These are phyloP conservation scores for Imbricaverruca yamaguchii DNA, from an alignment of 2,888 invertebrate genomes.

Conservation along the genomic window DNA sequence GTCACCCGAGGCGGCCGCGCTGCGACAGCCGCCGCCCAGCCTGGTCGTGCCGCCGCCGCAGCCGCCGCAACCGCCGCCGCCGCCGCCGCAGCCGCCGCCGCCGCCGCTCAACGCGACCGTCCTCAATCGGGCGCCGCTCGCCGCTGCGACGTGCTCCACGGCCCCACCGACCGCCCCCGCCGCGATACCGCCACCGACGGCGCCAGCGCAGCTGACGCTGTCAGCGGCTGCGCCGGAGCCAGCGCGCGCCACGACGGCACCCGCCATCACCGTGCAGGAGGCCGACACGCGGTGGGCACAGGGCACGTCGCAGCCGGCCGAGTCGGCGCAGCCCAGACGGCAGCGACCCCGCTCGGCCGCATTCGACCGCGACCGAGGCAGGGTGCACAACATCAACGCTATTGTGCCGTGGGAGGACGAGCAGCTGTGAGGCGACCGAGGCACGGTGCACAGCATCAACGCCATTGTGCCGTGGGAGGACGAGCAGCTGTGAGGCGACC, in stretches of 20 bases:
- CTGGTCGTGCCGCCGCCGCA: neutral
- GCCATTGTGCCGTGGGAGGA: conserved; percentile 6
- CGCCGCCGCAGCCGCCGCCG: neutral
- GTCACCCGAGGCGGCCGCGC: neutral
- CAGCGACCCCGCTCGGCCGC: neutral
- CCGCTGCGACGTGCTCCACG: too few relatives aligned
- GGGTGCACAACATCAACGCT: conserved; percentile 8
- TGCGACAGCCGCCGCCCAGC: neutral
- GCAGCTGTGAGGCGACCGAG: neutral
- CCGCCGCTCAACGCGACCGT: neutral
- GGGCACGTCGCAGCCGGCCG: neutral
- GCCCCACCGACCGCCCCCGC: neutral
- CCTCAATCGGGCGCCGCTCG: too few relatives aligned
- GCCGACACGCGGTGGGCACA: neutral
- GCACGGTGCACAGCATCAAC: neutral
- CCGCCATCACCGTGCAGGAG: neutral
- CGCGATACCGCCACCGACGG: neutral
- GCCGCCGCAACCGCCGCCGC: neutral
- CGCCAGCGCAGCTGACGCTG: neutral
- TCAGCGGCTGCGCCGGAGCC: neutral
- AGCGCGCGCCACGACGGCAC: neutral
- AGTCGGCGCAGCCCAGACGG: neutral
- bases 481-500: neutral
- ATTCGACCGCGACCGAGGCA: neutral
- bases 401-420: conserved; percentile 13